These are phyloP conservation scores for Lapara coniferarum DNA, from an alignment of 2,888 invertebrate species.

Conservation along the genomic window DNA sequence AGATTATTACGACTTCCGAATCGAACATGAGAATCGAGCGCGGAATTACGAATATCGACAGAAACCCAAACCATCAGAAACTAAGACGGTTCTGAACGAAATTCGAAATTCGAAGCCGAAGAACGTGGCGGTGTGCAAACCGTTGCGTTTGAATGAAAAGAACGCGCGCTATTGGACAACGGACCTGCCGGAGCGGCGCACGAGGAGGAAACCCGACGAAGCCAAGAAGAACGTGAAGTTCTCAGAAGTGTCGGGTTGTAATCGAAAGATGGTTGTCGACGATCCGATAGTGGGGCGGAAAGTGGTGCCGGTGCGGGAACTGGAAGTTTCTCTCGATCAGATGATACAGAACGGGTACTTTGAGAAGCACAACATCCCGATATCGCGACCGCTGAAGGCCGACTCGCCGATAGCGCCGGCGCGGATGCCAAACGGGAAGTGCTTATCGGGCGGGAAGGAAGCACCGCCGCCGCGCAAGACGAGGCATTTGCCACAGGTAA, in stretches of 20 bases:
- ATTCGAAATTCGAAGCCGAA: conserved; percentile 52
- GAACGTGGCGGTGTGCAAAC: conserved; percentile 76
- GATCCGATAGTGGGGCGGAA: conserved; percentile 73
- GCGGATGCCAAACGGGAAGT: conserved; percentile 69
- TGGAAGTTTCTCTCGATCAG: conserved; percentile 79
- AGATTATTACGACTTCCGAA: conserved; percentile 77
- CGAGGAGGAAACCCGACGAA: conserved; percentile 66
- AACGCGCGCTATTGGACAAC: conserved; percentile 76
- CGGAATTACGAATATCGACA: conserved; percentile 63
- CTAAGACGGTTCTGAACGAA: conserved; percentile 39
- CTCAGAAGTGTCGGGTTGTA: conserved; percentile 78
- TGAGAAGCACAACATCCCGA: conserved; percentile 77
- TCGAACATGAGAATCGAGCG: conserved; percentile 59
- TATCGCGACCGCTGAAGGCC: conserved; percentile 58
- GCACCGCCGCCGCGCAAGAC: conserved; percentile 55
- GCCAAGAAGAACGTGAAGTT: conserved; percentile 79
- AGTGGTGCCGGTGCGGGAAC: conserved; percentile 75
- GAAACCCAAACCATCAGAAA: conserved; percentile 29
- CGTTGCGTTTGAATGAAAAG: conserved; percentile 67
- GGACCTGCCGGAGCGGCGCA: conserved; percentile 59
- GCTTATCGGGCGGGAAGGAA: conserved; percentile 61
- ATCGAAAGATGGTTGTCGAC: conserved; percentile 75
- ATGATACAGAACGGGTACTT: conserved; percentile 81
- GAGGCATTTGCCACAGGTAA: conserved; percentile 75
- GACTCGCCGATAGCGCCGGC: conserved; percentile 43